Base-by-base conservation (phyloP, 2,888 invertebrate genomes). In the Drosophila longiperda region DNA sequence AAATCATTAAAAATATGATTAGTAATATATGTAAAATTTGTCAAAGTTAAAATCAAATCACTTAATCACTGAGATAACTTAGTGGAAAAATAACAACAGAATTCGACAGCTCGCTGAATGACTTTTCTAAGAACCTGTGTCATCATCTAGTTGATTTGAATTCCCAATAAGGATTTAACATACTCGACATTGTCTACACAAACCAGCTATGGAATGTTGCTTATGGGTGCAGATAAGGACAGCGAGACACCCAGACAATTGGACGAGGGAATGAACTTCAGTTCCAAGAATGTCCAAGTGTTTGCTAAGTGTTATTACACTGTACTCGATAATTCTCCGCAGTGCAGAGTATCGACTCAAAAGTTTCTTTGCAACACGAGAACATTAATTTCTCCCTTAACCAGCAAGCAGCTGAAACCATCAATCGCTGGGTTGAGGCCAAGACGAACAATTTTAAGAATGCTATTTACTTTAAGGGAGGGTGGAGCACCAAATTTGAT, bases 401-500 rank as follows among this genome's bases (percentile, higher is more conserved):
- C 7, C 89, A 86, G 2, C 92, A 90, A 40, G 94, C 95, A 15
- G 94, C 94, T 0, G 82, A 92, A 1, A 92, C 89, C 0, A 97
- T 99, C 61, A 98, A 98, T 91, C 80, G 91, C 48, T 98, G 98
- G 97, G 97, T 95, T 54, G 95, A 95, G 88, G 92, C 94, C 0
- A 94, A 96, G 90, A 98, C 98, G 0, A 95, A 96, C 53, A 92
- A 96, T 4, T 96, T 96, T 91, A 98, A 95, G 82, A 94, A 97
- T 91, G 97, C 97, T 3, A 94, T 97, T 33, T 96, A 97, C 91
- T 97, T 97, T 93, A 97, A 97, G 93, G 96, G 96, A 17, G 93
- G 94, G 33, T 97, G 97, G 97, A 92, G 93, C 45, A 91, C 94
- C 33, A 93, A 95, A 87, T 98, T 98, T 88, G 85, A 95, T 34